These are phyloP conservation scores for Orthosia gothica DNA, from an alignment of 2,888 invertebrate genomes.

Conservation along the genomic window DNA sequence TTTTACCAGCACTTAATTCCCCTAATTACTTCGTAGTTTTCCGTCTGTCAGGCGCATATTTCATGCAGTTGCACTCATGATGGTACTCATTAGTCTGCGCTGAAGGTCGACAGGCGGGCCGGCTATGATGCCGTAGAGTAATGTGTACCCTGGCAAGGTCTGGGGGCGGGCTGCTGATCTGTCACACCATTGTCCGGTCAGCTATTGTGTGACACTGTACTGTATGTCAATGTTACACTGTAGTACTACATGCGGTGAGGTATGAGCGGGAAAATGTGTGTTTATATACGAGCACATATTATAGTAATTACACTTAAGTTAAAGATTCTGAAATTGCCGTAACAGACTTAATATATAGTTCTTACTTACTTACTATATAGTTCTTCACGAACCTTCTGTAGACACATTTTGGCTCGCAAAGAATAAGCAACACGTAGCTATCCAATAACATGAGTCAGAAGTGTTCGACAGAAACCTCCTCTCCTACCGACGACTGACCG, in stretches of 20 bases:
- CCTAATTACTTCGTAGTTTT: conserved; percentile 44
- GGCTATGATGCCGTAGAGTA: conserved; percentile 5
- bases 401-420: neutral
- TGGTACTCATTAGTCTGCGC: conserved; percentile 44
- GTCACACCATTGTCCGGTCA: conserved; percentile 58
- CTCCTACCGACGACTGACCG: neutral
- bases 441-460: neutral
- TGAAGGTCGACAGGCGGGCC: conserved; percentile 57
- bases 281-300: too few species aligned
- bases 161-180: conserved; percentile 57
- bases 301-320: neutral
- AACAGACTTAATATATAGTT: too few species aligned
- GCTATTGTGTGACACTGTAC: conserved; percentile 36
- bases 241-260: neutral
- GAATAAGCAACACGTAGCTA: neutral
- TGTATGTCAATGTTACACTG: conserved; percentile 50
- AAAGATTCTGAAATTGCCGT: too few species aligned
- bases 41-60: conserved; percentile 28
- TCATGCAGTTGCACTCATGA: conserved; percentile 50
- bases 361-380: too few species aligned
- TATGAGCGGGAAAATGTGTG: neutral
- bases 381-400: neutral
- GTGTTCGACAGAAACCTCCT: neutral
- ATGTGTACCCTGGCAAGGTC: conserved; percentile 51
- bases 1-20: conserved; percentile 27